Evolutionary conservation across 1,140 invertebrate genomes (phyloP).

Genomic region (Meteorus sp.): DNA sequence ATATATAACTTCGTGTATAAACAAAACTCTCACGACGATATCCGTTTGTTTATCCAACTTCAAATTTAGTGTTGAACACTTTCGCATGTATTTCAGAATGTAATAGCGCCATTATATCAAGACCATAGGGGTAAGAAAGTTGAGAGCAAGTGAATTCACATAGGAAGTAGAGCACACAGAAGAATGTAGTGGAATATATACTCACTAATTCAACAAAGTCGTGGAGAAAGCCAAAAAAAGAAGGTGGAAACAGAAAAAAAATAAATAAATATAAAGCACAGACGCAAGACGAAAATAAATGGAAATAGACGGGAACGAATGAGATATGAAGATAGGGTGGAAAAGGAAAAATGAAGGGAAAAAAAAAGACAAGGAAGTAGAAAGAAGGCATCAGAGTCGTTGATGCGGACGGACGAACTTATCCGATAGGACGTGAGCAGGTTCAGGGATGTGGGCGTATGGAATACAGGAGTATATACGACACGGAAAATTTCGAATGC

Average conservation of each 20-base stretch:
- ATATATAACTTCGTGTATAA: too few species aligned
- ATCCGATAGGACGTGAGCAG: conserved; percentile 26
- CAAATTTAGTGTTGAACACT: background rate
- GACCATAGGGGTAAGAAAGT: too few species aligned
- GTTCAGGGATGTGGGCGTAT: conserved; percentile 18
- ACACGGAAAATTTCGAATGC: conserved; percentile 23
- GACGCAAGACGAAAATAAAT: too few species aligned
- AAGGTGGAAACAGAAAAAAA: too few species aligned
- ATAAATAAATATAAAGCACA: too few species aligned
- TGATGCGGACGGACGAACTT: conserved; percentile 21
- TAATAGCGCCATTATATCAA: background rate
- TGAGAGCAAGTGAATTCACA: too few species aligned
- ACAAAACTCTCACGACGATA: background rate
- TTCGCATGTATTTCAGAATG: background rate
- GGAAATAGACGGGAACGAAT: too few species aligned
- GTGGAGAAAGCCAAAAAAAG: too few species aligned
- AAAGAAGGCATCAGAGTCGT: background rate
- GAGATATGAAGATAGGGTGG: background rate
- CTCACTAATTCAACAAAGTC: too few species aligned
- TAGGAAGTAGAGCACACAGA: too few species aligned
- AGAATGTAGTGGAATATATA: too few species aligned
- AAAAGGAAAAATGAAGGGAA: background rate
- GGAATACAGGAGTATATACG: background rate
- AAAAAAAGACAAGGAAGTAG: background rate
- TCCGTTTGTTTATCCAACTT: conserved; percentile 1